A percentile compares a stretch with the other conserved stretches of the same genome.
Evolutionary conservation across 2,797 vertebrate species (phyloP).

Genomic region (Periophthalmus magnuspinnatus): DNA sequence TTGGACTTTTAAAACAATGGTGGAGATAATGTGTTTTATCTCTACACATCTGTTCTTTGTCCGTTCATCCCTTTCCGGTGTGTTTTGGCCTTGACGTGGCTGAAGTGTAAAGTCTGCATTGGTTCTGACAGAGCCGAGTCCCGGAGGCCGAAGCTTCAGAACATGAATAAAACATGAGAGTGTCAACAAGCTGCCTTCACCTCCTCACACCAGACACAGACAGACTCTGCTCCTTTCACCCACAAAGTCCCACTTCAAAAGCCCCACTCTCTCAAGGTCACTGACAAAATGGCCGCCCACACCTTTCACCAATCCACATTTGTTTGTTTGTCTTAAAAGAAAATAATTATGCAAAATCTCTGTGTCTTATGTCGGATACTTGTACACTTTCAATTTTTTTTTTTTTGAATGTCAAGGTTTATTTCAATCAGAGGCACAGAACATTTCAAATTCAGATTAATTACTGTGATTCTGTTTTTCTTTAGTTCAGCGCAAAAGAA

Average conservation of each 20-base stretch:
- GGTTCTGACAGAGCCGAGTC: slow-evolving; percentile 5
- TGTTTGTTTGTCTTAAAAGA: not conserved
- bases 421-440: no score
- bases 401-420: no score
- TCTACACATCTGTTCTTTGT: not conserved
- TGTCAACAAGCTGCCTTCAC: slow-evolving; percentile 8
- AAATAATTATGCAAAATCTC: no score
- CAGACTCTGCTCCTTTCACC: not conserved
- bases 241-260: not conserved
- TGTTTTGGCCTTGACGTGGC: not conserved
- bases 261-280: not conserved
- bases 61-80: not conserved
- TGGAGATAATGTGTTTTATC: not conserved
- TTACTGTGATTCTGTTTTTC: no score
- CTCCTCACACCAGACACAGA: not conserved
- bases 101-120: not conserved
- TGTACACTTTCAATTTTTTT: no score
- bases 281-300: not conserved
- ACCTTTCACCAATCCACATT: not conserved
- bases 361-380: no score
- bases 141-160: not conserved
- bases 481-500: no score
- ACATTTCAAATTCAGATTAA: no score
- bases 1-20: not conserved
- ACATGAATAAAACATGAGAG: slow-evolving; percentile 9